Evolutionary conservation across 1,140 invertebrate genomes (phyloP).

Genomic region (Neodiprion virginianus): DNA sequence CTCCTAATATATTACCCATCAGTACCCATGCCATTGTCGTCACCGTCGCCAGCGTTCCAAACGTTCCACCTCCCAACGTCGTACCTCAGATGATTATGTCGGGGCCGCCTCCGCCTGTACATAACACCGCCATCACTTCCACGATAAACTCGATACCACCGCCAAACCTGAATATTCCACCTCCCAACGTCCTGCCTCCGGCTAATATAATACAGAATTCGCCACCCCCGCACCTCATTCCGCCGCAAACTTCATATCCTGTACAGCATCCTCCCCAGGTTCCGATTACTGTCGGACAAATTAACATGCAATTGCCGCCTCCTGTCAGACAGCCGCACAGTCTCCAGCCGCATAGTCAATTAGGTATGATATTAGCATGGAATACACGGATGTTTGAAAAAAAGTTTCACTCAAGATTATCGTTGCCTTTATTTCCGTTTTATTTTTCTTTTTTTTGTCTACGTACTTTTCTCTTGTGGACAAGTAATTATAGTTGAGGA

Average conservation of each 20-base stretch:
- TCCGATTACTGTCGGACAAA: slow-evolving; percentile 40
- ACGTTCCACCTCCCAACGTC: slow-evolving; percentile 54
- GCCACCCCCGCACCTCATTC: slow-evolving; percentile 44
- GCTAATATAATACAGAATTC: slow-evolving; percentile 31
- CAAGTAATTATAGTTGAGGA: too few relatives aligned
- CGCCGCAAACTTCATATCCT: slow-evolving; percentile 39
- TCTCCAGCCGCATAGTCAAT: slow-evolving; percentile 42
- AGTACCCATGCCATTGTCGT: slow-evolving; percentile 58
- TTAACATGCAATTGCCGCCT: slow-evolving; percentile 53
- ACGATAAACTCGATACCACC: slow-evolving; percentile 52
- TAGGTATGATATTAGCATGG: slow-evolving; percentile 39
- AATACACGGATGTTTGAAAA: slow-evolving; percentile 22
- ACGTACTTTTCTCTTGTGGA: slow-evolving; percentile 11
- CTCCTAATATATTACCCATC: slow-evolving; percentile 52
- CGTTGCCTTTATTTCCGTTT: slow-evolving; percentile 3
- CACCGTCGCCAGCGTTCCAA: slow-evolving; percentile 48
- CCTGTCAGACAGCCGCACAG: slow-evolving; percentile 44
- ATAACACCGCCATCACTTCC: slow-evolving; percentile 36
- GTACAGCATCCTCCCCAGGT: slow-evolving; percentile 45
- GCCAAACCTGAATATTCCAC: slow-evolving; percentile 51
- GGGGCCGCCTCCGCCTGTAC: slow-evolving; percentile 50
- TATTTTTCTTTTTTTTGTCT: slow-evolving; percentile 14
- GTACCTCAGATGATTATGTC: slow-evolving; percentile 59
- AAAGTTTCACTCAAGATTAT: slow-evolving; percentile 12
- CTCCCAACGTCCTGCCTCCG: slow-evolving; percentile 33